Base-by-base conservation (phyloP, 1,140 invertebrate genomes). In the Drosophila jambulina region DNA sequence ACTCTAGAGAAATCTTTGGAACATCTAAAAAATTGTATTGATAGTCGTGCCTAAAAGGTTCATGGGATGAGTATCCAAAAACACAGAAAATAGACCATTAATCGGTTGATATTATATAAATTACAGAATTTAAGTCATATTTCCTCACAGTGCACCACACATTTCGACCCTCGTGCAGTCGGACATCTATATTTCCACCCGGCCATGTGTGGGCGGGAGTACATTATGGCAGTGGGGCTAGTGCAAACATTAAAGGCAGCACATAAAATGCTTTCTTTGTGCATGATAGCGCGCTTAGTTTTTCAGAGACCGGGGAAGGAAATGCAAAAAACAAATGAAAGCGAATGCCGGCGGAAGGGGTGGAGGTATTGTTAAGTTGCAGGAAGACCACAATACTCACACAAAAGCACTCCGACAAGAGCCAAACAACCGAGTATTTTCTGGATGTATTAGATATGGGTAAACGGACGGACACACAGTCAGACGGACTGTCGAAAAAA, bases 181-280 rank as follows among this genome's bases (percentile, higher is more conserved):
- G 48, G 27, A 68, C 19, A 43, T 19, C 38, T 43, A 70, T 38
- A 19, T 42, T 64, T 42, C 60, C 13, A 49, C 48, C 40, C 19
- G 45, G 25, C 36, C 58, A 61, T 51, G 32, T 60, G 54, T 43
- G 27, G 19, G 45, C 61, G 54, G 15, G 63, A 90, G 85, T 90
- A 67, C 68, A 90, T 90, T 90, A 90, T 90, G 90, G 72, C 78
- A 79, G 78, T 79, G 85, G 77, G 77, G 51, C 75, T 61, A 82
- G 78, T 77, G 68, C 75, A 74, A 90, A 76, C 85, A 90, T 84
- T 90, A 85, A 84, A 81, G 81, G 63, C 78, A 90, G 75, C 80
- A 79, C 67, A 90, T 84, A 81, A 81, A 88, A 88, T 79, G 81
- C 72, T 90, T 81, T 80, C 84, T 90, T 90, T 87, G 84, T 87